A percentile compares a stretch with the other conserved stretches of the same genome.
Evolutionary conservation across 2,888 invertebrate species (phyloP).

Genomic region (Agrotis exclamationis): DNA sequence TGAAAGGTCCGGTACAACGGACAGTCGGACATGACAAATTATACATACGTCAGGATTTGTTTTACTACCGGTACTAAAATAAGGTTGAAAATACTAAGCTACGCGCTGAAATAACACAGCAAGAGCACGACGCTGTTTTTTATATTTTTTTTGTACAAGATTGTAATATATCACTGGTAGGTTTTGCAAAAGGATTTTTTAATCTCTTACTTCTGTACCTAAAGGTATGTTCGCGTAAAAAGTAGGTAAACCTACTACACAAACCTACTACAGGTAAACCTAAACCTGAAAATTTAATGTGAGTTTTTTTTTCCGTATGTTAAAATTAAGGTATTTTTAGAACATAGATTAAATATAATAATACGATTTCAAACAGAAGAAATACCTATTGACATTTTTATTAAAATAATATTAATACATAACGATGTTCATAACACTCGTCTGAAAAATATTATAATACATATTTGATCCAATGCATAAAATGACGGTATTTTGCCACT

Average conservation of each 20-base stretch:
- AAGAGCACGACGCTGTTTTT: background rate
- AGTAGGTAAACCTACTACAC: background rate
- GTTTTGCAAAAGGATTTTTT: constrained; percentile 28
- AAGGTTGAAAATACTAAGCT: background rate
- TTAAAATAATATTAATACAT: too few relatives aligned
- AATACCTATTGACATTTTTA: too few relatives aligned
- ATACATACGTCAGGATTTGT: constrained; percentile 27
- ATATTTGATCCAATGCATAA: background rate
- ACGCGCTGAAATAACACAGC: constrained; percentile 16
- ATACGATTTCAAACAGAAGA: too few relatives aligned
- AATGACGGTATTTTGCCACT: constrained; percentile 1
- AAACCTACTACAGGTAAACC: too few relatives aligned
- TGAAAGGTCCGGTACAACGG: constrained; percentile 11
- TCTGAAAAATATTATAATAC: background rate
- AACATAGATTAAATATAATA: too few relatives aligned
- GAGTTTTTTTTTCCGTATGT: too few relatives aligned
- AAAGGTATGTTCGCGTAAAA: background rate
- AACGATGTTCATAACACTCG: too few relatives aligned
- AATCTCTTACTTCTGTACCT: constrained; percentile 1
- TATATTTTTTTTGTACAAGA: constrained; percentile 16
- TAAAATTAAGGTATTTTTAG: too few relatives aligned
- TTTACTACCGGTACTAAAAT: constrained; percentile 31
- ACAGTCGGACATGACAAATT: constrained; percentile 45
- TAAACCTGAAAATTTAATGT: too few relatives aligned
- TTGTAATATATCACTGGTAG: constrained; percentile 16